Percentiles rank a stretch among this genome's conserved stretches.
Evolutionary conservation across 2,113 vertebrate species (phyloP).

Genomic region (Leucosticte australis): DNA sequence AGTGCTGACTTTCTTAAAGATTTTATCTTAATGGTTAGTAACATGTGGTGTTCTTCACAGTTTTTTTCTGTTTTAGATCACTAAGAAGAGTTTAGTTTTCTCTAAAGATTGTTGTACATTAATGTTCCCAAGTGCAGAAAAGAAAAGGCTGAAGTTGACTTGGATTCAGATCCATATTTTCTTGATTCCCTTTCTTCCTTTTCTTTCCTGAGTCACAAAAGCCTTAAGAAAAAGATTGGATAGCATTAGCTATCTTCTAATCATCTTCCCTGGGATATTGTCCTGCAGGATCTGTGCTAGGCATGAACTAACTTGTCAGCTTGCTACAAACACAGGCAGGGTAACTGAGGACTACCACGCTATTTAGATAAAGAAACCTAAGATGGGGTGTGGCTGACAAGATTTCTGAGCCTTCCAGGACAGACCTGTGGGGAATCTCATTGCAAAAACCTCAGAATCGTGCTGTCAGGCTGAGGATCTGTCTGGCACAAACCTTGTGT

Average conservation of each 20-base stretch:
- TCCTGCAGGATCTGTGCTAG: neutral
- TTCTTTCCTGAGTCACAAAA: neutral
- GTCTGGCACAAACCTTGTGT: neutral
- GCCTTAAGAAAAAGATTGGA: neutral
- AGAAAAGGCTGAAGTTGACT: neutral
- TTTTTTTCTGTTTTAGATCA: neutral
- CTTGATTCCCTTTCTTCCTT: neutral
- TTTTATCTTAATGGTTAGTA: neutral
- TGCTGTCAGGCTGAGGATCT: neutral
- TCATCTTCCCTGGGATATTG: neutral
- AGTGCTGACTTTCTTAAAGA: neutral
- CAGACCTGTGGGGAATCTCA: neutral
- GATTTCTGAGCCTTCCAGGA: neutral
- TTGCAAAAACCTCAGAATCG: neutral
- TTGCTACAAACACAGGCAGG: neutral
- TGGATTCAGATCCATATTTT: neutral
- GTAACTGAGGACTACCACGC: neutral
- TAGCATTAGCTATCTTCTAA: accelerated
- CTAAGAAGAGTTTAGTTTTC: neutral
- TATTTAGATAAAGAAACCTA: neutral
- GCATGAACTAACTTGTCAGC: neutral
- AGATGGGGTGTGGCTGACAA: neutral
- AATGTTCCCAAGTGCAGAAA: neutral
- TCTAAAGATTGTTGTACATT: neutral
- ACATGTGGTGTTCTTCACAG: neutral